Base-by-base conservation (phyloP, 2,113 vertebrate species). In the Myodes glareolus region DNA sequence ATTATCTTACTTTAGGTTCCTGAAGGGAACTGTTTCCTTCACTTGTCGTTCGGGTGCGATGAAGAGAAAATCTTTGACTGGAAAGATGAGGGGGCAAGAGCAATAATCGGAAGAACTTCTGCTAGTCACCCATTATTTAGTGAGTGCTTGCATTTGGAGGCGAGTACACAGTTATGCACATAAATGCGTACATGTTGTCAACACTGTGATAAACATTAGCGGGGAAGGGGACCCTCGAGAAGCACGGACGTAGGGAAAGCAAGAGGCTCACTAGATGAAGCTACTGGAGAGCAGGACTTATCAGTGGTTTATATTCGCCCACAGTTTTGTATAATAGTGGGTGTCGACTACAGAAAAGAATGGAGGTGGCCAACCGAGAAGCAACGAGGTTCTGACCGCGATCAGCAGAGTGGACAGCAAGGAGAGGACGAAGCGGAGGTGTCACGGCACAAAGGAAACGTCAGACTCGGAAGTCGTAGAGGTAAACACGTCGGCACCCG, bases 11-110 rank as follows among this genome's bases (percentile, higher is more conserved):
- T 89, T 86, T 93, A 67, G 42, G 31, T 7, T 12, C n/a, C 47
- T 13, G n/a, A 65, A 84, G 61, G 13, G 52, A 90, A 58, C 17
- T 31, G 7, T 86, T 95, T 92, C 84, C 95, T 65, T 92, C 47
- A 75, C 47, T 50, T 93, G 45, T 0, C 52, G n/a, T 76, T 95
- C 80, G 58, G 61, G 91, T 58, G 19, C 27, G 4, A 77, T 12
- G 36, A 27, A 77, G 29, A 77, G 61, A 47, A 75, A 90, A 55
- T n/a, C 13, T 39, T 23, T 78, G 65, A 77, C 42, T 36, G 29
- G 29, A n/a, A 78, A 78, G 75, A 78, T 12, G 21, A 16, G 21
- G 27, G 9, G 65, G 17, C 7, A 21, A n/a, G 14, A 17, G 68
- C n/a, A 61, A 78, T 72, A 92, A 67, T 39, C n/a, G 94, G 4